Base-by-base conservation (phyloP, 1,140 invertebrate genomes). In the Orius insidiosus region DNA sequence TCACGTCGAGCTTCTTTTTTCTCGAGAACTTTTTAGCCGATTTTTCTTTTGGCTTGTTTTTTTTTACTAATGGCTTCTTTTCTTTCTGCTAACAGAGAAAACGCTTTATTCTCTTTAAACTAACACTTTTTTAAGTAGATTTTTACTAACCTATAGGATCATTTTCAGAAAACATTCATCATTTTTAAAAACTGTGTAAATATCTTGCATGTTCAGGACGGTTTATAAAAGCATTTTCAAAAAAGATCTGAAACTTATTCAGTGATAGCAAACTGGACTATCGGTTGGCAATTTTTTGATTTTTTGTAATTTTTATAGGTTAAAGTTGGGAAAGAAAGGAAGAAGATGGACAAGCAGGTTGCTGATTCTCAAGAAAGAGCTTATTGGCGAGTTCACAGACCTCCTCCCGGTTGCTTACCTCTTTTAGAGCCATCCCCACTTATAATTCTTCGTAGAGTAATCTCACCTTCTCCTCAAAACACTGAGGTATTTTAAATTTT, bases 331-430 rank as follows among this genome's bases (percentile, higher is more conserved):
- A 95, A 96, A 62, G 87, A 93, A 40, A 73, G 87, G 33, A 95
- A 95, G 59, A 96, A 96, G 60, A 80, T 78, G 8, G 93, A 97
- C 57, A 96, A 96, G 67, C 80, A 90, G 53, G 84, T 97, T 41
- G 80, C 79, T 48, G 92, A 97, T 62, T 92, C 85, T 53, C 92
- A 97, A 63, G 93, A 97, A 62, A 72, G 89, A 52, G 92, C 93
- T 13, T 97, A 93, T 65, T 98, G 93, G 93, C 74, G 90, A 52
- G 83, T 94, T 30, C 83, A 94, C 58, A 71, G 89, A 55, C 92
- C 92, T 51, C 87, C 88, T 47, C 88, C 87, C 35, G 85, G 87
- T 49, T 78, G 78, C 58, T 69, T 76, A 31, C 85, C 77, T 56
- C 80, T 78, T 48, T 68, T 93, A 47, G 87, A 93, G 64, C 75